These are phyloP conservation scores for Liasis olivaceus DNA, from an alignment of 2,797 vertebrate genomes.

Conservation along the genomic window DNA sequence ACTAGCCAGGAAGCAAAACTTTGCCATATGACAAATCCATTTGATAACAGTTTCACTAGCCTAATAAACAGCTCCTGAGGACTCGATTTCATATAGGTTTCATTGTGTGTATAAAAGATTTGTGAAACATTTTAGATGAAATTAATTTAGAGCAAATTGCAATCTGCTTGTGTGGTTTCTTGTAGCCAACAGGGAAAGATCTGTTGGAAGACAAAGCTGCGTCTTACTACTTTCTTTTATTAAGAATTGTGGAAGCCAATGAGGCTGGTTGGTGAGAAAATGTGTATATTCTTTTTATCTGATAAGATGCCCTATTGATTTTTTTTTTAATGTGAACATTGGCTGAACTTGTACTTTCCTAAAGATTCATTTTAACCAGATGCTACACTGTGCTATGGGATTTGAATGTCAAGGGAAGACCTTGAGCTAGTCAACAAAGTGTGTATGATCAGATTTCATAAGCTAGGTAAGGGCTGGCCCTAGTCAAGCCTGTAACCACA, in stretches of 20 bases:
- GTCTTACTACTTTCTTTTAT: neutral
- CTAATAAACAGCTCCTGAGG: neutral
- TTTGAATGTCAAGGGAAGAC: neutral
- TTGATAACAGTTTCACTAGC: neutral
- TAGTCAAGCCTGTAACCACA: neutral
- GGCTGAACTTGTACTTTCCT: neutral
- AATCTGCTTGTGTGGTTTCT: conserved; percentile 15
- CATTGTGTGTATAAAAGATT: neutral
- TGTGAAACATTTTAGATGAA: conserved; percentile 19
- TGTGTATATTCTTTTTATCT: neutral
- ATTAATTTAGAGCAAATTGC: conserved; percentile 23
- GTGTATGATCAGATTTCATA: neutral
- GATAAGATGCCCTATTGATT: neutral
- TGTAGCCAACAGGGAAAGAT: neutral
- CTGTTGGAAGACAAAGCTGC: neutral
- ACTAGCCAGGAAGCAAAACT: neutral
- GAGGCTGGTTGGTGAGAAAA: neutral
- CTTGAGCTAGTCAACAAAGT: neutral
- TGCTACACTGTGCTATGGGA: neutral
- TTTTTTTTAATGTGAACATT: neutral
- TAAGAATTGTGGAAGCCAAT: neutral
- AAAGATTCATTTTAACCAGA: neutral
- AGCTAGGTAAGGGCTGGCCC: neutral
- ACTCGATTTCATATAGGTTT: conserved; percentile 1
- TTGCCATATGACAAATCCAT: neutral